Evolutionary conservation across 2,888 invertebrate genomes (phyloP).

Genomic region (Spisula solida): DNA sequence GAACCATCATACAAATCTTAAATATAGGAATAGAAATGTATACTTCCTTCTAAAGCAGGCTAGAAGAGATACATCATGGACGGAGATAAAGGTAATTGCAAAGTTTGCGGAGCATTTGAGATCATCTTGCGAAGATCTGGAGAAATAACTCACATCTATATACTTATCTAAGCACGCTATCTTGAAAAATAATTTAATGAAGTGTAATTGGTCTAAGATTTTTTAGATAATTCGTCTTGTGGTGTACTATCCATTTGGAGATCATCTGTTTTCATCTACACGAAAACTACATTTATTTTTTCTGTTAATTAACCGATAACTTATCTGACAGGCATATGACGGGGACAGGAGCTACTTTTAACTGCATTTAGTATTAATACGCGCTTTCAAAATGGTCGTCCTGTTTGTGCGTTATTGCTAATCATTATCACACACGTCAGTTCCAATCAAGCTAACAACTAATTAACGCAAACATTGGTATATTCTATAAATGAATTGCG

Average conservation of each 20-base stretch:
- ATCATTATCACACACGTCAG: neutral
- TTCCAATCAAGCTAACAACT: neutral
- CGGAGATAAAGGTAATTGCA: neutral
- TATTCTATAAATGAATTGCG: too few species aligned
- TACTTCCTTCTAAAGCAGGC: neutral
- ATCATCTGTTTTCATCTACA: neutral
- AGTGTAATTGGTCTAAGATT: conserved; percentile 10
- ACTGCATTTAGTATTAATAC: neutral
- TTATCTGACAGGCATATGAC: neutral
- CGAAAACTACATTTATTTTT: neutral
- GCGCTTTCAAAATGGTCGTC: neutral
- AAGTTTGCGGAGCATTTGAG: neutral
- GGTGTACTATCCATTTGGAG: neutral
- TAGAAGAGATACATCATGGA: neutral
- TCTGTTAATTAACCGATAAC: neutral
- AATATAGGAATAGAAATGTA: neutral
- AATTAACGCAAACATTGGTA: neutral
- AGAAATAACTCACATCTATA: neutral
- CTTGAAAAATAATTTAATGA: neutral
- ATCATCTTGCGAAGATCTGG: neutral
- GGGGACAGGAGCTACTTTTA: neutral
- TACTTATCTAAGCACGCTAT: neutral
- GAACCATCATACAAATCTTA: too few species aligned
- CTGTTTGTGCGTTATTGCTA: neutral
- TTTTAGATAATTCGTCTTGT: neutral